Evolutionary conservation across 2,113 vertebrate genomes (phyloP), one percentile per base, ranked within the genome.

Genomic region (Peromyscus californicus): DNA sequence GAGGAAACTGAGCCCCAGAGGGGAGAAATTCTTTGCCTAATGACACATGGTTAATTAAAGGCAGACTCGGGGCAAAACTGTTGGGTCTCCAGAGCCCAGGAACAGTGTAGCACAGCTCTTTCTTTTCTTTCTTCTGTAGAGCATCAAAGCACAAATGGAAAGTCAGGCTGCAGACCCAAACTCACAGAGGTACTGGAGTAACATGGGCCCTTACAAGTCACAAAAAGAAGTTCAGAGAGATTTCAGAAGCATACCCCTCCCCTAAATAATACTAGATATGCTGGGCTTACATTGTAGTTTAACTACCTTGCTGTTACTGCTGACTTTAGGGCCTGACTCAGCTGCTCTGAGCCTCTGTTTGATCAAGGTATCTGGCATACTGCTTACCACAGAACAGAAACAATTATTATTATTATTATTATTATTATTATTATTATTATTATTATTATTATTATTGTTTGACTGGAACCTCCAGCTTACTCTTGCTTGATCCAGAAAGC

Each of bases 1-100:
- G 91, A 97, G 97, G 95, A 97, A 94, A 98, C 96, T 93, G 95
- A 97, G 91, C 95, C 96, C 93, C 93, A 93, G 90, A 96, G 83
- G 95, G 87, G 80, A 95, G 57, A 91, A 93, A 92, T 94, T 97
- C 86, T 95, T 91, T 97, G 95, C 79, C 87, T 97, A 97, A 96
- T 93, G 97, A 95, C 93, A 96, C 82, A 45, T 63, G 63, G 83
- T 70, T 98, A 94, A 98, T 97, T 96, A 94, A 93, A 97, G 97
- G 83, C 93, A 97, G 97, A 94, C 93, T 83, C 78, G 5, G 74
- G 93, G 93, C 94, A 86, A 87, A 65, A 90, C 78, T 33, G 91
- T 95, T 65, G 79, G 86, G 86, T 96, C 96, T 96, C 95, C 26
- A 2, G 93, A 91, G 85, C 31, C 82, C 87, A 92, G 76, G 70